Percentiles rank a stretch among this genome's conserved stretches.
Evolutionary conservation across 2,888 invertebrate genomes (phyloP).

Genomic region (Loripinus fragilis): DNA sequence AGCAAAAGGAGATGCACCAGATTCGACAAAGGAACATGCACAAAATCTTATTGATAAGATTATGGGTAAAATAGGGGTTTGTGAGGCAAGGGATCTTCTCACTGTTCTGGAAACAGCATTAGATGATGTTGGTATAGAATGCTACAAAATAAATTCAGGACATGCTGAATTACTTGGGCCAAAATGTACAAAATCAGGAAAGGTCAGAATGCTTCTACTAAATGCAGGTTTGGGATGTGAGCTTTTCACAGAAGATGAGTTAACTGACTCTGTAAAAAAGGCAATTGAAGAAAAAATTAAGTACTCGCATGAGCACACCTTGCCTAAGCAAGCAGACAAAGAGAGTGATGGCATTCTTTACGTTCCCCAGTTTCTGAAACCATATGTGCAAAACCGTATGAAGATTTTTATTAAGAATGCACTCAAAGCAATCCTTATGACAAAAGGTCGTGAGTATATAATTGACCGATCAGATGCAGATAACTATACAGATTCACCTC

Average conservation of each 20-base stretch:
- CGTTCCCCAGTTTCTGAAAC: conserved; percentile 11
- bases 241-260: conserved; percentile 2
- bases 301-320: neutral
- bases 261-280: neutral
- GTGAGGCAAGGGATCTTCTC: neutral
- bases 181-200: neutral
- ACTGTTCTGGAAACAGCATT: neutral
- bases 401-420: conserved; percentile 52
- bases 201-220: neutral
- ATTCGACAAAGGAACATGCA: neutral
- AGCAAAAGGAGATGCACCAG: neutral
- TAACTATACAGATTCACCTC: conserved; percentile 25
- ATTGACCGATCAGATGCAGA: conserved; percentile 27
- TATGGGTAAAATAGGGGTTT: neutral
- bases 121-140: neutral
- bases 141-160: neutral
- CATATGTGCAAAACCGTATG: conserved; percentile 33
- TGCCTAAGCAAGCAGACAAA: conserved; percentile 1
- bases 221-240: conserved; percentile 4
- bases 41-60: conserved; percentile 7
- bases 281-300: neutral
- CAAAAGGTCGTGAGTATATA: conserved; percentile 51
- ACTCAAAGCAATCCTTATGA: conserved; percentile 46
- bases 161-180: conserved; percentile 2
- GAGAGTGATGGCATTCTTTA: neutral